These are phyloP conservation scores for Drosophila anceps DNA, from an alignment of 2,888 invertebrate species.

Conservation along the genomic window DNA sequence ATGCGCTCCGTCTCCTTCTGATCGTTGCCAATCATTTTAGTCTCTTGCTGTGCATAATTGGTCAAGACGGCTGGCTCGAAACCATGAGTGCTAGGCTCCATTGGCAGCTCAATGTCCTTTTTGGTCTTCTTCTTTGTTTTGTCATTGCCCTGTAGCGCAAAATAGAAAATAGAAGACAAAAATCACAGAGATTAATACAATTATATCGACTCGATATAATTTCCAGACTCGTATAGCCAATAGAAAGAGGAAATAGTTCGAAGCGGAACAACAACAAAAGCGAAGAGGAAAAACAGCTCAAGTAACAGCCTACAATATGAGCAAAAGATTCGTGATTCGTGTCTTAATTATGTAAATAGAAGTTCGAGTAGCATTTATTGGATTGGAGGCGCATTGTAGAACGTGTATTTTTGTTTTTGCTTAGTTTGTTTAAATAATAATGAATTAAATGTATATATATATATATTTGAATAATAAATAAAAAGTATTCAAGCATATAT, in stretches of 20 bases:
- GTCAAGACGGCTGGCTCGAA: constrained; percentile 90
- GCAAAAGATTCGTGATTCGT: constrained; percentile 50
- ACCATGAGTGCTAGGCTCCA: constrained; percentile 91
- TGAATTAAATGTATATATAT: constrained; percentile 20
- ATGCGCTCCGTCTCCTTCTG: constrained; percentile 96
- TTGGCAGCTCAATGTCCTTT: constrained; percentile 93
- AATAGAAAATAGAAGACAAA: neutral
- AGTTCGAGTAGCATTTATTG: constrained; percentile 53
- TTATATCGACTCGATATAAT: neutral
- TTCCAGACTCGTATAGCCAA: constrained; percentile 37
- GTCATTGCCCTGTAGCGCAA: constrained; percentile 85
- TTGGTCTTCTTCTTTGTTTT: constrained; percentile 91
- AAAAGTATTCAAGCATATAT: constrained; percentile 31
- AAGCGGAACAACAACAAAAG: constrained; percentile 71
- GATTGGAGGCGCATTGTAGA: constrained; percentile 61
- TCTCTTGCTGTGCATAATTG: constrained; percentile 92
- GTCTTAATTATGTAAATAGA: constrained; percentile 44
- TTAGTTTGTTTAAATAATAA: constrained; percentile 27
- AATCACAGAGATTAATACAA: constrained; percentile 2
- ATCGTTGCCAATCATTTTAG: constrained; percentile 93
- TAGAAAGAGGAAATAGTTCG: constrained; percentile 67
- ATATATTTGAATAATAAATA: constrained; percentile 20
- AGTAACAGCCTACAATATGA: constrained; percentile 77
- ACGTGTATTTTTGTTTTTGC: constrained; percentile 39
- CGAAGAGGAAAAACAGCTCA: constrained; percentile 82